phyloP scores from a whole-genome alignment of 2,113 vertebrate genomes.

The Manacus vitellinus region DNA sequence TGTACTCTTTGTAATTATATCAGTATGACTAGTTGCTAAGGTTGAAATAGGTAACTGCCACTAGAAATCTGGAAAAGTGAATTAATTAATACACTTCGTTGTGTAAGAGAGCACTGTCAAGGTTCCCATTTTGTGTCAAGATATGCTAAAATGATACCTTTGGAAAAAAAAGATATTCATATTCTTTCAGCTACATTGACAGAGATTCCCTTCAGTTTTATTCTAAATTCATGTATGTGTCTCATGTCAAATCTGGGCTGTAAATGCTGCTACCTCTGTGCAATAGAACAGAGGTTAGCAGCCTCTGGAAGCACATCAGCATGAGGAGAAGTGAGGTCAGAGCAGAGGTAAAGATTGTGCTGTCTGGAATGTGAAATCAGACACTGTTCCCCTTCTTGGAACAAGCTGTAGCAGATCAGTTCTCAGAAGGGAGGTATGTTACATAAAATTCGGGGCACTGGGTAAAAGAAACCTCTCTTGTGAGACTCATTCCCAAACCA shows the following conservation, averaged over 20 bases:
- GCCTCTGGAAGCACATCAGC: background rate
- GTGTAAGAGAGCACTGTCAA: slow-evolving; percentile 21
- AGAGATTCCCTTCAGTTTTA: background rate
- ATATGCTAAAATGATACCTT: background rate
- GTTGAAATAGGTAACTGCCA: slow-evolving; percentile 45
- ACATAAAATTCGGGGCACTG: background rate
- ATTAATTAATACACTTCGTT: slow-evolving; percentile 42
- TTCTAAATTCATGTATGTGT: background rate
- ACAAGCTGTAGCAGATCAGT: background rate
- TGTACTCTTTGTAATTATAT: slow-evolving; percentile 26
- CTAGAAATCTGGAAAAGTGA: slow-evolving; percentile 24
- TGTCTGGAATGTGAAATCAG: background rate
- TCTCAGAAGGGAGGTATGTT: background rate
- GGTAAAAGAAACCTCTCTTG: background rate
- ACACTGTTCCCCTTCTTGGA: background rate
- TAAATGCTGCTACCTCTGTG: background rate
- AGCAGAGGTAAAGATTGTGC: background rate
- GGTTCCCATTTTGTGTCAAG: background rate
- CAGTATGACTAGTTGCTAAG: slow-evolving; percentile 27
- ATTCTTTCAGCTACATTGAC: background rate
- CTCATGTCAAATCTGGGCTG: background rate
- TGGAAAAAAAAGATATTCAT: background rate
- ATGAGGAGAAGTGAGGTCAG: background rate
- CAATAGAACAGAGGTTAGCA: background rate
- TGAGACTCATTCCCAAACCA: background rate